A percentile compares a stretch with the other conserved stretches of the same genome.
phyloP scores from a whole-genome alignment of 37 sponge, comb jelly and placozoan genomes.

The Lycopodina hypogea region DNA sequence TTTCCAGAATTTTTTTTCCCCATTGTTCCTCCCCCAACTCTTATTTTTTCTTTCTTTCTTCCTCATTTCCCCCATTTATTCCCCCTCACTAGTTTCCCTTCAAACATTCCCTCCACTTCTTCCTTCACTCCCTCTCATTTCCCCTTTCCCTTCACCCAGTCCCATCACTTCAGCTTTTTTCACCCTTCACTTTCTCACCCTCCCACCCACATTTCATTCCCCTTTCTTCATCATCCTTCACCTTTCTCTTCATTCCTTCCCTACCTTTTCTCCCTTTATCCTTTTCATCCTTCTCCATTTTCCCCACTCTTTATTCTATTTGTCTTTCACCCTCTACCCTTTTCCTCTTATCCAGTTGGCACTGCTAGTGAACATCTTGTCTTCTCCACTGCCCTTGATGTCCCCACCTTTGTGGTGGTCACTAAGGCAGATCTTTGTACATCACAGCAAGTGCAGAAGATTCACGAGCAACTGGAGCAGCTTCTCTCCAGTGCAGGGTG shows the following conservation, averaged over 20 bases:
- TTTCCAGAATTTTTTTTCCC: conserved; percentile 20
- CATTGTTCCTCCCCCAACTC: not conserved
- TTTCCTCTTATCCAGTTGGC: conserved; percentile 49
- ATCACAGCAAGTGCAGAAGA: conserved; percentile 38
- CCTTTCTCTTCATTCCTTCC: conserved; percentile 40
- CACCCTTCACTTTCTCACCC: no score
- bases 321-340: not conserved
- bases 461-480: conserved; percentile 56
- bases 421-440: conserved; percentile 88
- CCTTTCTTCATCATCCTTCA: not conserved
- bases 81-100: not conserved
- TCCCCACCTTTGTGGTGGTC: conserved; percentile 87
- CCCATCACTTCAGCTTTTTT: no score
- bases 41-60: not conserved
- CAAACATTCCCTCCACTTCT: no score
- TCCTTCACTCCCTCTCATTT: no score
- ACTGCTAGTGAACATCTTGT: conserved; percentile 92
- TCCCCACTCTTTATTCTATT: not conserved
- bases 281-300: not conserved
- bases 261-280: conserved; percentile 50
- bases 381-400: conserved; percentile 77
- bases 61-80: not conserved
- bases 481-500: conserved; percentile 53
- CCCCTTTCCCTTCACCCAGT: no score
- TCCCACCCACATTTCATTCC: no score